Conservation (phyloP, 1,140 invertebrate species). For the Acyrthosiphon pisum region DNA sequence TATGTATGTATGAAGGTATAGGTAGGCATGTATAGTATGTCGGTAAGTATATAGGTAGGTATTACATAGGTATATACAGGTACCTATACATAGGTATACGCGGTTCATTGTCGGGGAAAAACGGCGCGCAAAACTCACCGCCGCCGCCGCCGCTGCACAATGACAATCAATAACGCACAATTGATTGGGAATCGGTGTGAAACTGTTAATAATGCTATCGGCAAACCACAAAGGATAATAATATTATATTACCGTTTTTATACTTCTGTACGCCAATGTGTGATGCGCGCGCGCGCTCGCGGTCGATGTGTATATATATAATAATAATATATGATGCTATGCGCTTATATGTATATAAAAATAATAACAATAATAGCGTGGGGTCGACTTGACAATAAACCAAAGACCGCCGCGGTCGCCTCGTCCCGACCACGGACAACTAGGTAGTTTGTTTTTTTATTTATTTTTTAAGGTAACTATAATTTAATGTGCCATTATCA, state of each 20-base stretch:
- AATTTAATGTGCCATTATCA: constrained; percentile 36
- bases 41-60: neutral
- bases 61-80: neutral
- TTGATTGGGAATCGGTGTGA: constrained; percentile 50
- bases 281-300: neutral
- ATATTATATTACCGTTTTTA: constrained; percentile 30
- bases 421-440: neutral
- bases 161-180: constrained; percentile 47
- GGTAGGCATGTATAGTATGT: neutral
- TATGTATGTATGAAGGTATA: neutral
- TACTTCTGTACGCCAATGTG: neutral
- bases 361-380: constrained; percentile 39
- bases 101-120: constrained; percentile 16
- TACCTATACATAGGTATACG: too few species aligned
- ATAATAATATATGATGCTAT: neutral
- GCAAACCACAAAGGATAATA: constrained; percentile 50
- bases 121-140: constrained; percentile 24
- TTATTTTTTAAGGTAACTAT: neutral
- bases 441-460: neutral
- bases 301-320: neutral
- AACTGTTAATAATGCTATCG: constrained; percentile 50
- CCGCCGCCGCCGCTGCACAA: neutral
- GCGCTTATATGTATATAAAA: neutral
- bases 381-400: constrained; percentile 49
- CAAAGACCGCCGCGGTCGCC: constrained; percentile 8